phyloP scores from a whole-genome alignment of 2,797 vertebrate genomes.

The Channa striata region DNA sequence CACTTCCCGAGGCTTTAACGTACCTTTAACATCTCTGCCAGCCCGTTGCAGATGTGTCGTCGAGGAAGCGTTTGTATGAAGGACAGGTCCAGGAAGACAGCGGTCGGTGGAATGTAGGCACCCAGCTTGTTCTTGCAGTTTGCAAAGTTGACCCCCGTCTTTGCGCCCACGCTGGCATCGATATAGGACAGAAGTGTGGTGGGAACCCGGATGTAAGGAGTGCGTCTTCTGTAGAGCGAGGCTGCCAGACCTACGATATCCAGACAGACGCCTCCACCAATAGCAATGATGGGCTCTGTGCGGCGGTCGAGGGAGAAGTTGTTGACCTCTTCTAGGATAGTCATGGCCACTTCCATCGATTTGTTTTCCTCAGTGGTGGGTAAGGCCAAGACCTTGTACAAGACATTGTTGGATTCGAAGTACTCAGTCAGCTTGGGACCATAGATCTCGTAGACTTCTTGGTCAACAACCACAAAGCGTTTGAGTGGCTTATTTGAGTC shows the following conservation, averaged over 20 bases:
- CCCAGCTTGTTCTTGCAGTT: slow-evolving; percentile 90
- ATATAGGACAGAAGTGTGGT: slow-evolving; percentile 89
- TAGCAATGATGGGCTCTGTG: slow-evolving; percentile 87
- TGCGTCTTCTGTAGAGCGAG: slow-evolving; percentile 86
- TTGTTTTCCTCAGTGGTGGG: slow-evolving; percentile 87
- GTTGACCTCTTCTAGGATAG: slow-evolving; percentile 86
- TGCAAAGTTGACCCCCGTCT: slow-evolving; percentile 88
- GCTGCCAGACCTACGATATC: slow-evolving; percentile 88
- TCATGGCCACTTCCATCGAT: slow-evolving; percentile 86
- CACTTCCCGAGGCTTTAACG: not conserved
- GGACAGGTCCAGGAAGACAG: slow-evolving; percentile 85
- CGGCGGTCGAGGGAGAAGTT: slow-evolving; percentile 84
- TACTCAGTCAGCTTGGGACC: slow-evolving; percentile 82
- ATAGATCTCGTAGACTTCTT: slow-evolving; percentile 83
- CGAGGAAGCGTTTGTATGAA: slow-evolving; percentile 85
- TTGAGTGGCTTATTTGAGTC: slow-evolving; percentile 76
- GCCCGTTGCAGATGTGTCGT: slow-evolving; percentile 86
- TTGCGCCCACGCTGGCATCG: slow-evolving; percentile 87
- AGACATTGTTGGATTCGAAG: slow-evolving; percentile 80
- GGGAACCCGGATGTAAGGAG: slow-evolving; percentile 88
- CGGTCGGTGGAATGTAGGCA: slow-evolving; percentile 84
- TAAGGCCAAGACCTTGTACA: slow-evolving; percentile 83
- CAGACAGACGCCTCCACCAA: slow-evolving; percentile 87
- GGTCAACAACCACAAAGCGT: slow-evolving; percentile 87
- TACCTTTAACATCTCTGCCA: slow-evolving; percentile 90